phyloP scores from a whole-genome alignment of 92 coral and sea anemone species.

The Umimayanthus chanpuru region DNA sequence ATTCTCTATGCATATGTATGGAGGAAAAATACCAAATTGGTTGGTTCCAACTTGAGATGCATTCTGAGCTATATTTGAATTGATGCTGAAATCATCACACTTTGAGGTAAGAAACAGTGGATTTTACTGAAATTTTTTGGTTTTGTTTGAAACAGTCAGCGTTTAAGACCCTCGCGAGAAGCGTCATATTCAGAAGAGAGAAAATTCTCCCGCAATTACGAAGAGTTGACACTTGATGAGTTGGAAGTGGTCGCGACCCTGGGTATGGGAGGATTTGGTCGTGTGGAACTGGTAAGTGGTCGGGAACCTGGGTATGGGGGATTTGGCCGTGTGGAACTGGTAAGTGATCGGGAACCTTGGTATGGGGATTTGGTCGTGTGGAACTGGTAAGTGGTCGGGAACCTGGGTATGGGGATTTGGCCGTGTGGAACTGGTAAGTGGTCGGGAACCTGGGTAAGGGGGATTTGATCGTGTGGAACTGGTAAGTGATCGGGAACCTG shows the following conservation, averaged over 20 bases:
- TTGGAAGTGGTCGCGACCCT: slow-evolving; percentile 83
- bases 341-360: no score
- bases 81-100: no score
- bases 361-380: no score
- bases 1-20: no score
- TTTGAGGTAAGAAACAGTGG: no score
- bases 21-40: no score
- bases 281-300: slow-evolving; percentile 46
- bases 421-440: slow-evolving; percentile 29
- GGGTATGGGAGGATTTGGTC: slow-evolving; percentile 98
- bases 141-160: slow-evolving; percentile 17
- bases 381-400: slow-evolving; percentile 54
- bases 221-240: slow-evolving; percentile 84
- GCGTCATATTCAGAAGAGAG: slow-evolving; percentile 41
- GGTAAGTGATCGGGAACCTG: no score
- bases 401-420: slow-evolving; percentile 69
- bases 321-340: background rate
- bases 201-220: slow-evolving; percentile 77
- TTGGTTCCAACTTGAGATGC: no score
- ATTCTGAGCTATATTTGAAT: no score
- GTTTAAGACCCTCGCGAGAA: slow-evolving; percentile 1
- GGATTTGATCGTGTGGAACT: background rate
- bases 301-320: slow-evolving; percentile 60
- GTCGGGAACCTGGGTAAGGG: background rate
- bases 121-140: no score